Evolutionary conservation across 2,113 vertebrate species (phyloP).

Genomic region (Chionomys nivalis): DNA sequence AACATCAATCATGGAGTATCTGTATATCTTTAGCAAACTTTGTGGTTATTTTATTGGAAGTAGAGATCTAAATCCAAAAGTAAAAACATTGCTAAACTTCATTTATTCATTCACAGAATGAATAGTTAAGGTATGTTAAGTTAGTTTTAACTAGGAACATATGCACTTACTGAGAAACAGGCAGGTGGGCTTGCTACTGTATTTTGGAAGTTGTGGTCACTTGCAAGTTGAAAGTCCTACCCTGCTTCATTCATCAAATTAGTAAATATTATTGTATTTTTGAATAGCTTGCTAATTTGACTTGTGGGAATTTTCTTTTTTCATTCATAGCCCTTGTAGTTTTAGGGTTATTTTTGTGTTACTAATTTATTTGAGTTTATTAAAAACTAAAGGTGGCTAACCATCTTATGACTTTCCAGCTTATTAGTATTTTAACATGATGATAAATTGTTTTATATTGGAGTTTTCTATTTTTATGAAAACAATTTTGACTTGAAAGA

Average conservation of each 20-base stretch:
- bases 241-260: background rate
- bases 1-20: background rate
- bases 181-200: background rate
- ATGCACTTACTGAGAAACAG: background rate
- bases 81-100: background rate
- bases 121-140: background rate
- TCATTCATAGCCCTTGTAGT: background rate
- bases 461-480: background rate
- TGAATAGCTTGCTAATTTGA: background rate
- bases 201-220: background rate
- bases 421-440: conserved; percentile 37
- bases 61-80: background rate
- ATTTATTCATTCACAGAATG: background rate
- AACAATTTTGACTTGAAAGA: background rate
- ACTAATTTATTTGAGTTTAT: conserved; percentile 23
- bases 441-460: background rate
- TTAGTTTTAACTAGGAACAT: background rate
- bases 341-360: background rate
- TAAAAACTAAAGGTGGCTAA: background rate
- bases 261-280: background rate
- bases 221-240: background rate
- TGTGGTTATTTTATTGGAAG: background rate
- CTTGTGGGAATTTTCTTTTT: background rate
- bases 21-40: background rate
- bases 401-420: background rate